Evolutionary conservation across 2,888 invertebrate species (phyloP).

Genomic region (Ochropleura plecta): DNA sequence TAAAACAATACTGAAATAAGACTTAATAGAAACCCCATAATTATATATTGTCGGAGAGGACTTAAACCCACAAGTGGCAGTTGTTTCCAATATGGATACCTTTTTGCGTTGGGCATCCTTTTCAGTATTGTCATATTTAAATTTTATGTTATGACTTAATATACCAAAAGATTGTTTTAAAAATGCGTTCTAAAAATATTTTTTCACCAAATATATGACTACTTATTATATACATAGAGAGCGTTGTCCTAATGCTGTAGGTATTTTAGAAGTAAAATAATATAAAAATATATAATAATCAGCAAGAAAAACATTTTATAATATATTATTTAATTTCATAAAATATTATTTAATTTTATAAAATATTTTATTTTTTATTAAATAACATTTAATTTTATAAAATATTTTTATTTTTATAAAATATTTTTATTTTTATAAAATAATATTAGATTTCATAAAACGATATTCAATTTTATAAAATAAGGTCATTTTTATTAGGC

Average conservation of each 20-base stretch:
- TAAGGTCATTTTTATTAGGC: slow-evolving; percentile 11
- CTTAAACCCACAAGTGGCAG: no score
- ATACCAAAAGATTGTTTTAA: no score
- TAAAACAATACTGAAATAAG: no score
- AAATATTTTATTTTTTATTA: no score
- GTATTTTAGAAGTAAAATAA: background rate
- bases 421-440: no score
- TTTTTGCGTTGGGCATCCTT: background rate
- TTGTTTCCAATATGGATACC: background rate
- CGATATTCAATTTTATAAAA: background rate
- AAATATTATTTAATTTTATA: background rate
- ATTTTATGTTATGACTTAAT: background rate
- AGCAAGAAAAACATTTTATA: background rate
- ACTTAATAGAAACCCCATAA: no score
- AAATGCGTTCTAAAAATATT: background rate
- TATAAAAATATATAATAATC: slow-evolving; percentile 5
- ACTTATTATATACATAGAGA: slow-evolving; percentile 5
- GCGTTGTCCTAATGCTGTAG: background rate
- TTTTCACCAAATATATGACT: no score
- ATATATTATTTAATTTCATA: background rate
- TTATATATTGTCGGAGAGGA: no score
- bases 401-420: no score
- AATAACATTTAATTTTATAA: no score
- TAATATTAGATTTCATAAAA: background rate
- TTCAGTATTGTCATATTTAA: background rate